phyloP scores from a whole-genome alignment of 2,888 invertebrate genomes.

The Diadegma fenestrale region DNA sequence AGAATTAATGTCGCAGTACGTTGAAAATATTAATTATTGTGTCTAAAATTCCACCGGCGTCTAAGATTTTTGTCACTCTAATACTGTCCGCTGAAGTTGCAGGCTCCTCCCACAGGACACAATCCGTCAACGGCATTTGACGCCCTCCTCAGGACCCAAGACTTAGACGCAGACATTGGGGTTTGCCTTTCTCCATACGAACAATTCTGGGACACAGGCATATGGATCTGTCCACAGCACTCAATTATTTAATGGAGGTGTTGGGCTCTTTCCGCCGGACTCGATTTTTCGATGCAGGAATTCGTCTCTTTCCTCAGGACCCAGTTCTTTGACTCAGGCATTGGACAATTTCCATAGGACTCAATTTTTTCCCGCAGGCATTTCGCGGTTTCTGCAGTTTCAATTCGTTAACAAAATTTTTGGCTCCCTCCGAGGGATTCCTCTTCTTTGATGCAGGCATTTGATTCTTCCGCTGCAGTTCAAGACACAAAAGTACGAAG shows the following conservation, averaged over 20 bases:
- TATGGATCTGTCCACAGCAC: too few species aligned
- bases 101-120: background rate
- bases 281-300: background rate
- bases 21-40: background rate
- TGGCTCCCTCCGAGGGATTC: too few species aligned
- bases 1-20: constrained; percentile 4
- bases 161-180: background rate
- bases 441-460: too few species aligned
- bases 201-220: too few species aligned
- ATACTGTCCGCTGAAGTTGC: background rate
- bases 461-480: background rate
- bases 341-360: background rate
- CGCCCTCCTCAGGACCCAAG: background rate
- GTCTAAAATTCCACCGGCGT: background rate
- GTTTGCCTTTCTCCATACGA: too few species aligned
- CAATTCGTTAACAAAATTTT: too few species aligned
- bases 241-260: background rate
- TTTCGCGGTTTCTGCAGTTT: too few species aligned
- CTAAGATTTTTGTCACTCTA: background rate
- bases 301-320: background rate
- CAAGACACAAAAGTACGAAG: background rate
- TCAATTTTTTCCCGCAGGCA: background rate
- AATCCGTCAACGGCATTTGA: background rate
- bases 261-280: background rate
- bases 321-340: background rate